Evolutionary conservation across 2,888 invertebrate species (phyloP), one percentile per base, ranked within the genome.

Genomic region (Ochropleura leucogaster): DNA sequence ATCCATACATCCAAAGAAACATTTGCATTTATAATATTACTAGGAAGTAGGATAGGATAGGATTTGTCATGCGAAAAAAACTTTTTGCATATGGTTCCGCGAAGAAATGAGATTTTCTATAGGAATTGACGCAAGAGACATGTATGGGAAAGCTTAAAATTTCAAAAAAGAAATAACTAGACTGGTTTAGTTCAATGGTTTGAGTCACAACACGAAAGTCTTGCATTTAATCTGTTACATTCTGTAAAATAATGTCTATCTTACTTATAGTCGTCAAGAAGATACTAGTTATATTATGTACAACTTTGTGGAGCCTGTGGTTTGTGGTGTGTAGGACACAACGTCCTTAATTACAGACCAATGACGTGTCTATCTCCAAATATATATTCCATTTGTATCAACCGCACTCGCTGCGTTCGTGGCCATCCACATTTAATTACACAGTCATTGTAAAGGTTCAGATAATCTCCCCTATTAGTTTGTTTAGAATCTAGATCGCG

Each of bases 391-490:
- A 47, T 44, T 3, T 53, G 30, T 57, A 30, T 66, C 42, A 51
- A 49, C 44, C 30, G n/a, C 20, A 40, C 3, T 68, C 84, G 82
- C 85, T 64, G 51, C 7, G 4, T 64, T 80, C 14, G 59, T 79
- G 80, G 83, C 87, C 86, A 62, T 66, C 79, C 77, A 64, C 42
- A 72, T 83, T 83, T 80, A 86, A 85, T 83, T 86, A 77, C 64
- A 67, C 44, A 69, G 70, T 68, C 69, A 62, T 80, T 83, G 60
- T 66, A 68, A 80, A 84, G 76, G 74, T 68, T 47, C 79, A 75
- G 80, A 83, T 85, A 72, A 85, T 84, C 44, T 60, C 73, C 66
- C 49, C 76, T 76, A 82, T 84, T 86, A 80, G 80, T 84, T 85
- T 80, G 83, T 86, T 83, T 80, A 72, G 74, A 80, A 79, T 82